Evolutionary conservation across 2,113 vertebrate species (phyloP).

Genomic region (Calcarius ornatus): DNA sequence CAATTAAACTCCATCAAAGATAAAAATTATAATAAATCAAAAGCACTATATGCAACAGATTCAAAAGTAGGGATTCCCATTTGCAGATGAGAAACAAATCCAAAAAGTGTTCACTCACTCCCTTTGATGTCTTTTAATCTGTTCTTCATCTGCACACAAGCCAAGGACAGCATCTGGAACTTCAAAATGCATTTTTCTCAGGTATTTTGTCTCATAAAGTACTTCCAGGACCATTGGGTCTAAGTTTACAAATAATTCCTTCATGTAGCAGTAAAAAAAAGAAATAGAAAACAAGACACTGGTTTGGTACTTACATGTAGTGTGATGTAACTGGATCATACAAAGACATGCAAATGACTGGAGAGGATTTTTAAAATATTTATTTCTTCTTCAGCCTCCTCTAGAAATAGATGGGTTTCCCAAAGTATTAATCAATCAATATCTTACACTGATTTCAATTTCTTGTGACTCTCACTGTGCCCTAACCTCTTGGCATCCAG

Average conservation of each 20-base stretch:
- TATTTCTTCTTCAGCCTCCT: not conserved
- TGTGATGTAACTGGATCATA: not conserved
- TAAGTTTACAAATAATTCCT: slow-evolving; percentile 80
- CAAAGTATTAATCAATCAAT: not conserved
- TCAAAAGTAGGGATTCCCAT: not conserved
- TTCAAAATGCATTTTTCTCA: slow-evolving; percentile 72
- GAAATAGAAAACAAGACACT: not conserved
- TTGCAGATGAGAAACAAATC: not conserved
- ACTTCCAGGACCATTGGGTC: slow-evolving; percentile 77
- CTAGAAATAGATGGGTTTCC: not conserved
- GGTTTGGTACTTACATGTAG: not conserved
- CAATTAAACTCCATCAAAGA: not conserved
- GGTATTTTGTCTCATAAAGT: slow-evolving; percentile 76
- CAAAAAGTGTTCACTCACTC: slow-evolving; percentile 64
- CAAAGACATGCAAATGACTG: not conserved
- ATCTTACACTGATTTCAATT: not conserved
- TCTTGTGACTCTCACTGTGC: not conserved
- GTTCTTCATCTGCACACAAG: slow-evolving; percentile 63
- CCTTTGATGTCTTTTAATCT: slow-evolving; percentile 70
- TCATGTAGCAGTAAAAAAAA: not conserved
- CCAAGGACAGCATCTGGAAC: slow-evolving; percentile 67
- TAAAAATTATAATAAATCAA: not conserved
- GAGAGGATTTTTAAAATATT: not conserved
- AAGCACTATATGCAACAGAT: not conserved
- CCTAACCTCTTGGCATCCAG: not conserved